Percentiles rank a stretch among this genome's conserved stretches.
phyloP scores from a whole-genome alignment of 1,140 invertebrate species.

The Rhagoletis pomonella region DNA sequence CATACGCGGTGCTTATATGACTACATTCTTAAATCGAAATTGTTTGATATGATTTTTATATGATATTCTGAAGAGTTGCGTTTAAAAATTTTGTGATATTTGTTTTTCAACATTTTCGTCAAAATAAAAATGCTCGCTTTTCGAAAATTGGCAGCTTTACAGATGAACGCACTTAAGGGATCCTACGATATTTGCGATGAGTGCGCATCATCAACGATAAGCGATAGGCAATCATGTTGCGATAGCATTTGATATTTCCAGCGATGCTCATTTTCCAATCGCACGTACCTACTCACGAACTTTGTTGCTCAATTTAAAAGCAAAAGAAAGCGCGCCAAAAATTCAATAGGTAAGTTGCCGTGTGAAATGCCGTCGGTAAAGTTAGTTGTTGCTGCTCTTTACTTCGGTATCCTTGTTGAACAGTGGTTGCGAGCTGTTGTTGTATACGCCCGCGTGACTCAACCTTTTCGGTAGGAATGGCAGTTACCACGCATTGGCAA shows the following conservation, averaged over 20 bases:
- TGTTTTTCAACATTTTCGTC: too few relatives aligned
- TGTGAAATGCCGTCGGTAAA: slow-evolving; percentile 52
- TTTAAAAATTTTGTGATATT: slow-evolving; percentile 41
- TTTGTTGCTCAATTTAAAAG: too few relatives aligned
- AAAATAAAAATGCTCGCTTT: too few relatives aligned
- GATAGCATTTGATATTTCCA: slow-evolving; percentile 39
- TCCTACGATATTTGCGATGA: slow-evolving; percentile 53
- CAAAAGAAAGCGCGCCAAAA: slow-evolving; percentile 36
- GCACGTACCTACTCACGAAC: too few relatives aligned
- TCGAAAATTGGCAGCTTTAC: neutral
- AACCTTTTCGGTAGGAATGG: slow-evolving; percentile 54
- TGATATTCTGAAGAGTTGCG: slow-evolving; percentile 54
- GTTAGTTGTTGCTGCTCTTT: too few relatives aligned
- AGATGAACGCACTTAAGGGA: neutral
- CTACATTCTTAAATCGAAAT: neutral
- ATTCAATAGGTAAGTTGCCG: neutral
- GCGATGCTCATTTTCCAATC: slow-evolving; percentile 26
- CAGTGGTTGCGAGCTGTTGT: slow-evolving; percentile 26
- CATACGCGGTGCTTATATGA: neutral
- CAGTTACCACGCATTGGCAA: slow-evolving; percentile 48
- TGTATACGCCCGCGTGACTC: slow-evolving; percentile 26
- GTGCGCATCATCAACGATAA: slow-evolving; percentile 51
- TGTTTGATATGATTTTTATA: slow-evolving; percentile 55
- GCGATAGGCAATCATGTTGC: slow-evolving; percentile 25
- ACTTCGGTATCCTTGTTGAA: neutral